A percentile compares a stretch with the other conserved stretches of the same genome.
phyloP scores from a whole-genome alignment of 1,140 invertebrate species.

The Cotesia chilonis region DNA sequence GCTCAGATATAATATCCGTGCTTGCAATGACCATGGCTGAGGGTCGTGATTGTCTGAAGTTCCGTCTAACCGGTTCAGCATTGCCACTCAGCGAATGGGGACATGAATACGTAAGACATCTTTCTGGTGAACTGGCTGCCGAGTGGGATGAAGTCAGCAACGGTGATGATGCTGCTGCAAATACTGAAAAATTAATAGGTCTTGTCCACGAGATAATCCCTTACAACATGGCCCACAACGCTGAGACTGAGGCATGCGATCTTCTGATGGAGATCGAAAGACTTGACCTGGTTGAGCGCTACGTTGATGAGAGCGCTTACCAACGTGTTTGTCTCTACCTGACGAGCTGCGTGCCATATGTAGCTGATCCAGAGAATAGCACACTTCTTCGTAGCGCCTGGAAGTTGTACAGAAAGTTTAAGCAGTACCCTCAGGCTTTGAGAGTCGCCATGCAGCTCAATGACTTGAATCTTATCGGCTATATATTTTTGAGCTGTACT shows the following conservation, averaged over 20 bases:
- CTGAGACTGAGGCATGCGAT: slow-evolving; percentile 99
- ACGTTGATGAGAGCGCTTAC: slow-evolving; percentile 94
- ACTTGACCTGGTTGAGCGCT: slow-evolving; percentile 87
- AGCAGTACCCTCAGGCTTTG: slow-evolving; percentile 93
- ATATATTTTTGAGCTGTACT: slow-evolving; percentile 86
- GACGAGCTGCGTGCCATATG: slow-evolving; percentile 96
- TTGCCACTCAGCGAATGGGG: slow-evolving; percentile 97
- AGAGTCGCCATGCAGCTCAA: slow-evolving; percentile 96
- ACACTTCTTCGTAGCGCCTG: slow-evolving; percentile 88
- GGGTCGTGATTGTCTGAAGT: slow-evolving; percentile 90
- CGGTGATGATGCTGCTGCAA: slow-evolving; percentile 72
- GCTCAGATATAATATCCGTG: slow-evolving; percentile 96
- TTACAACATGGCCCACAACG: slow-evolving; percentile 99
- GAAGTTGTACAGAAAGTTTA: slow-evolving; percentile 90
- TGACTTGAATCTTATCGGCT: slow-evolving; percentile 82
- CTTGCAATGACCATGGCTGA: slow-evolving; percentile 97
- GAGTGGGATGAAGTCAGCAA: slow-evolving; percentile 84
- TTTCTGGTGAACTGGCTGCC: slow-evolving; percentile 92
- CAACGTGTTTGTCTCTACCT: slow-evolving; percentile 95
- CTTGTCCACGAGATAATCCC: slow-evolving; percentile 90
- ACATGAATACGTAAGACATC: slow-evolving; percentile 94
- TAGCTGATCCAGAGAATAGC: slow-evolving; percentile 96
- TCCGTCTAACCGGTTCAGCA: slow-evolving; percentile 80
- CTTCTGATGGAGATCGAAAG: slow-evolving; percentile 97
- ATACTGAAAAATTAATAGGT: slow-evolving; percentile 73